Evolutionary conservation across 2,888 invertebrate genomes (phyloP).

Genomic region (Cristatella mucedo): DNA sequence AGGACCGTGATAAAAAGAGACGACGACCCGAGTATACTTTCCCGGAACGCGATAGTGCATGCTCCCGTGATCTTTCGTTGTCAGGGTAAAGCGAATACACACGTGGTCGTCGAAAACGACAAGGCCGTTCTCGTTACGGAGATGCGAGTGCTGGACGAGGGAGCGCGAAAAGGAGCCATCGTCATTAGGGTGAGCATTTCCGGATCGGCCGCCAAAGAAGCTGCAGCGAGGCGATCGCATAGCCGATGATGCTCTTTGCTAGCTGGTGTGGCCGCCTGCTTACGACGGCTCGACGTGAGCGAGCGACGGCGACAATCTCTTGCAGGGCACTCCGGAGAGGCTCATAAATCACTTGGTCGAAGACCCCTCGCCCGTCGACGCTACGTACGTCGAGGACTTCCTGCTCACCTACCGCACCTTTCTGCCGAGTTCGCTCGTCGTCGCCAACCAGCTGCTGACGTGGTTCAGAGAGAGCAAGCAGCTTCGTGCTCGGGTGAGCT

Average conservation of each 20-base stretch:
- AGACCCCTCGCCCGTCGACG: conserved; percentile 70
- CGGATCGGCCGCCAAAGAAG: too few relatives aligned
- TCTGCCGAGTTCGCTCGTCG: conserved; percentile 64
- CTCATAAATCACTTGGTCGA: conserved; percentile 83
- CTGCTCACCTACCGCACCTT: conserved; percentile 90
- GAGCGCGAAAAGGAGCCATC: conserved; percentile 66
- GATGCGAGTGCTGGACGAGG: conserved; percentile 54
- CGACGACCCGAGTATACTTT: too few relatives aligned
- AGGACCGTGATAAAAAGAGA: too few relatives aligned
- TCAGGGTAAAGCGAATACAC: conserved; percentile 84
- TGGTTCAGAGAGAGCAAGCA: conserved; percentile 31
- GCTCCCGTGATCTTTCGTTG: too few relatives aligned
- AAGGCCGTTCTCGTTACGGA: conserved; percentile 82
- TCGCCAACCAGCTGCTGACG: conserved; percentile 50
- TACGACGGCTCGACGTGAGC: too few relatives aligned
- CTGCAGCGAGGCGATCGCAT: too few relatives aligned
- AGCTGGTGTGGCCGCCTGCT: too few relatives aligned
- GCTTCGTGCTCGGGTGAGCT: too few relatives aligned
- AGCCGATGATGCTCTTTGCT: too few relatives aligned
- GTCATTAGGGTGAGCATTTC: conserved; percentile 62
- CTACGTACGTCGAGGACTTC: conserved; percentile 83
- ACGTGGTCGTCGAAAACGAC: conserved; percentile 68
- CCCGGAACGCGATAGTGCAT: too few relatives aligned
- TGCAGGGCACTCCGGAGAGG: conserved; percentile 69
- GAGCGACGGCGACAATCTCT: too few relatives aligned